A percentile compares a stretch with the other conserved stretches of the same genome.
Evolutionary conservation across 1,140 invertebrate species (phyloP).

Genomic region (Lutraria rhynchaena): DNA sequence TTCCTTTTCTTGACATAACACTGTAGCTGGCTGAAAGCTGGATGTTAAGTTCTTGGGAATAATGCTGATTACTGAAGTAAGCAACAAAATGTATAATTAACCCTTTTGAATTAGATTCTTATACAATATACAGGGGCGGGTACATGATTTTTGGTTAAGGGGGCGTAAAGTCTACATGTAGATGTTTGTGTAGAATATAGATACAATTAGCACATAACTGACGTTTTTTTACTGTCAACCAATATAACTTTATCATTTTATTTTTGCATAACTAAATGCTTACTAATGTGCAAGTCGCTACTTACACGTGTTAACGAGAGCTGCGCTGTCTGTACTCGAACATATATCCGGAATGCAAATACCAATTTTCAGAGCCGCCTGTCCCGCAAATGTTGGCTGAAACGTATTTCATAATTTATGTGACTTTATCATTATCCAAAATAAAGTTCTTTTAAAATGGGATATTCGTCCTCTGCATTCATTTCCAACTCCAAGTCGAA

Average conservation of each 20-base stretch:
- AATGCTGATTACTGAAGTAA: neutral
- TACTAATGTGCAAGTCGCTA: neutral
- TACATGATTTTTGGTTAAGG: too few relatives aligned
- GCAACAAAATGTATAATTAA: neutral
- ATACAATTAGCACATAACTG: too few relatives aligned
- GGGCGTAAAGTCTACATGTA: too few relatives aligned
- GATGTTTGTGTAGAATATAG: too few relatives aligned
- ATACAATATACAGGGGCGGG: neutral
- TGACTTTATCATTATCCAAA: too few relatives aligned
- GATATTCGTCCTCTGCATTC: too few relatives aligned
- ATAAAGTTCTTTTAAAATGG: too few relatives aligned
- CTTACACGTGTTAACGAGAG: conserved; percentile 16
- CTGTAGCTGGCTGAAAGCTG: neutral
- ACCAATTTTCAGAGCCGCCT: neutral
- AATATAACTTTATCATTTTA: neutral
- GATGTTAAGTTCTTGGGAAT: neutral
- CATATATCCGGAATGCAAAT: conserved; percentile 21
- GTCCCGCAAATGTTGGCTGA: neutral
- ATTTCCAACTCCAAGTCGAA: too few relatives aligned
- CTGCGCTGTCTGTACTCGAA: neutral
- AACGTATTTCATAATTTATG: neutral
- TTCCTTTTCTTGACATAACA: neutral
- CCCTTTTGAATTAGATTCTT: neutral
- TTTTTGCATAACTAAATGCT: neutral
- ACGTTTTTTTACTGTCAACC: neutral